These are phyloP conservation scores for Cryptocephalus primarius DNA, from an alignment of 2,888 invertebrate species.

Conservation along the genomic window DNA sequence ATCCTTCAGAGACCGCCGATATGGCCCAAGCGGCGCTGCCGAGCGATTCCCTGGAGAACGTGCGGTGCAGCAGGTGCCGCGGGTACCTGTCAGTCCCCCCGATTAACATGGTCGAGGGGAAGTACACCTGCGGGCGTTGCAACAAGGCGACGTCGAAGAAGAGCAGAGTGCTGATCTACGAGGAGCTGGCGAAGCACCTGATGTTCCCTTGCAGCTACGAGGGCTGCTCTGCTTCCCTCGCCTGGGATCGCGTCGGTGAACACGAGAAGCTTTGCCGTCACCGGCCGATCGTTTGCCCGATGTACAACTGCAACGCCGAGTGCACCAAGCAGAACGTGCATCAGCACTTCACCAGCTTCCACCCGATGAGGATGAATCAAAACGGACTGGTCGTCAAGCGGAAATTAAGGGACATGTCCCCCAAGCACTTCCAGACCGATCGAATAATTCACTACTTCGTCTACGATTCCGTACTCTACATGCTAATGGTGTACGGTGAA, in stretches of 20 bases:
- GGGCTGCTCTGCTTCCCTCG: slow-evolving; percentile 1
- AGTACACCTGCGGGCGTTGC: slow-evolving; percentile 5
- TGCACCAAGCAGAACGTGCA: slow-evolving; percentile 1
- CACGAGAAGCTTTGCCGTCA: slow-evolving; percentile 5
- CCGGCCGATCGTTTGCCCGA: slow-evolving; percentile 3
- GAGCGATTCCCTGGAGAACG: too few species aligned
- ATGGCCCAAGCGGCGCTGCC: too few species aligned
- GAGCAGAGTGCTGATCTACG: slow-evolving; percentile 3
- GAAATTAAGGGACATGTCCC: slow-evolving; percentile 1
- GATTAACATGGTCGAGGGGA: slow-evolving; percentile 1
- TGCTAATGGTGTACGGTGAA: slow-evolving; percentile 2
- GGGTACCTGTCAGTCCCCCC: slow-evolving; percentile 4
- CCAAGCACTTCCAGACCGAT: slow-evolving; percentile 2
- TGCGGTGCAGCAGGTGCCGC: slow-evolving; percentile 1
- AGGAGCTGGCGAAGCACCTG: slow-evolving; percentile 6
- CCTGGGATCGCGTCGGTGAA: slow-evolving; percentile 1
- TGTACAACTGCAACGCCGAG: slow-evolving; percentile 1
- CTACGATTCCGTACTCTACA: not conserved
- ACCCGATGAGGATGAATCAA: not conserved
- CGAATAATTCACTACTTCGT: slow-evolving; percentile 1
- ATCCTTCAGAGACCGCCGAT: too few species aligned
- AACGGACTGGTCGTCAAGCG: not conserved
- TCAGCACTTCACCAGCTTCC: slow-evolving; percentile 1
- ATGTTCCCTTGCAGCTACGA: slow-evolving; percentile 5
- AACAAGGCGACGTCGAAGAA: not conserved